Conservation (phyloP, 2,797 vertebrate species). For the Nannoperca australis region DNA sequence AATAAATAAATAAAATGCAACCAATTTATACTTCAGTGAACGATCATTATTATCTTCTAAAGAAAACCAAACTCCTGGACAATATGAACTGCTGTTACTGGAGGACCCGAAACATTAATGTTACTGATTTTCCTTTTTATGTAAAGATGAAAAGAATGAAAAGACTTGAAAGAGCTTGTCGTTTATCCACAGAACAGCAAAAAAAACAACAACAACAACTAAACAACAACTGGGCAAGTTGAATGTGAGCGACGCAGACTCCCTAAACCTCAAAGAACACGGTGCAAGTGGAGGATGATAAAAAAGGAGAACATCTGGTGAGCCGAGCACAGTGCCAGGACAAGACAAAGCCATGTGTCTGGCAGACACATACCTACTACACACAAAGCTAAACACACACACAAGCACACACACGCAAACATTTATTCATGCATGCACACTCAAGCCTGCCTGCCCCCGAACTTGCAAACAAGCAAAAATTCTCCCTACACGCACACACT, state of each 20-base stretch:
- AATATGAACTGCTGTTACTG: conserved; percentile 16
- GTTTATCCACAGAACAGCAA: conserved; percentile 49
- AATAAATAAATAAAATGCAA: background rate
- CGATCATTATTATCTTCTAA: conserved; percentile 7
- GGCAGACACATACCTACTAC: conserved; percentile 78
- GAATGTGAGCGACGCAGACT: conserved; percentile 73
- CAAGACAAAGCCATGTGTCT: conserved; percentile 86
- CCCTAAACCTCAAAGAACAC: conserved; percentile 80
- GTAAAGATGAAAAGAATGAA: conserved; percentile 7
- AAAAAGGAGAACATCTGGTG: conserved; percentile 90
- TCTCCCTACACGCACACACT: conserved; percentile 27
- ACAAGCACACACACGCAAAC: conserved; percentile 42
- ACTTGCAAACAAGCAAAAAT: conserved; percentile 75
- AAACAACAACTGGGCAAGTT: conserved; percentile 71
- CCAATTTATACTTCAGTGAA: background rate
- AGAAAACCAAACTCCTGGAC: background rate
- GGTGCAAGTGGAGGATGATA: conserved; percentile 84
- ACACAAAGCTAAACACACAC: conserved; percentile 62
- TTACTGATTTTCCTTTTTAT: conserved; percentile 10
- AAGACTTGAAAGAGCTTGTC: conserved; percentile 53
- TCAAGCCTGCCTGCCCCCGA: conserved; percentile 71
- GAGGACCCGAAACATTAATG: conserved; percentile 38
- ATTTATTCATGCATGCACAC: conserved; percentile 75
- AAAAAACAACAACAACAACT: conserved; percentile 20
- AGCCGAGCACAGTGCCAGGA: conserved; percentile 84